Evolutionary conservation across 2,797 vertebrate genomes (phyloP).

Genomic region (Tokudaia muenninki): DNA sequence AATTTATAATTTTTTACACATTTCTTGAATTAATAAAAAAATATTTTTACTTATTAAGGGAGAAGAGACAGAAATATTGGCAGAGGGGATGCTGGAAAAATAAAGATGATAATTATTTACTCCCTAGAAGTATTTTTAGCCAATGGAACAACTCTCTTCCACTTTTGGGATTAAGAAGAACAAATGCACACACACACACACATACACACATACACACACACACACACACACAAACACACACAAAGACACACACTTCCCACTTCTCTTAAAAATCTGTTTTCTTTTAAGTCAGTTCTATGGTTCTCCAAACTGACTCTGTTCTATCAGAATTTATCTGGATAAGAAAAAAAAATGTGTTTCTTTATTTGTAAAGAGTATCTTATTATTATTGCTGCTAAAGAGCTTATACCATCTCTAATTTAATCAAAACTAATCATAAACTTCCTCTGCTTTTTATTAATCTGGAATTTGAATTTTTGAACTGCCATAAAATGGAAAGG

Average conservation of each 20-base stretch:
- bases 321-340: conserved; percentile 1
- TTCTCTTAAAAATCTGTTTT: background rate
- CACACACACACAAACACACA: background rate
- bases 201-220: background rate
- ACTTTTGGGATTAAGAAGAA: background rate
- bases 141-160: background rate
- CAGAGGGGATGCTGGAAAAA: background rate
- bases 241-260: background rate
- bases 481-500: conserved; percentile 18
- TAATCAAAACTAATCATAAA: conserved; percentile 66
- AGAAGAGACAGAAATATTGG: background rate
- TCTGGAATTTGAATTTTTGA: background rate
- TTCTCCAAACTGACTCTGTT: conserved; percentile 29
- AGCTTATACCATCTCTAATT: background rate
- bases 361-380: conserved; percentile 11
- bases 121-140: background rate
- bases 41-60: background rate
- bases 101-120: conserved; percentile 3
- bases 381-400: conserved; percentile 61
- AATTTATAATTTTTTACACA: background rate
- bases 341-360: background rate
- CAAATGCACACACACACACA: background rate
- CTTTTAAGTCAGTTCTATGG: conserved; percentile 5
- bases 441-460: conserved; percentile 39
- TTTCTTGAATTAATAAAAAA: background rate